These are phyloP conservation scores for Drosophila pectinifera DNA, from an alignment of 1,140 invertebrate genomes.

Conservation along the genomic window DNA sequence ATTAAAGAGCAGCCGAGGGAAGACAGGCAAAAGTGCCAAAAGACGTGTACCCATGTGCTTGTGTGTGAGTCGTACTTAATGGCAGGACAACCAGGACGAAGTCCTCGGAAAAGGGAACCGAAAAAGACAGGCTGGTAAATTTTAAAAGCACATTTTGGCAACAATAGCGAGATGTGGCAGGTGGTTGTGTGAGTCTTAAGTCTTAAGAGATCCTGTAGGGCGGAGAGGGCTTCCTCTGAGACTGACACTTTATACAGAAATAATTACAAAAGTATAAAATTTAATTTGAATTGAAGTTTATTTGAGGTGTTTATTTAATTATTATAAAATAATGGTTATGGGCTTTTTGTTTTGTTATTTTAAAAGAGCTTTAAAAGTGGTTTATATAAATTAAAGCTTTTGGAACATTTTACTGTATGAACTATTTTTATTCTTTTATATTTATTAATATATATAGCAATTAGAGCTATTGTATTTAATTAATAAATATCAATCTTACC, in stretches of 20 bases:
- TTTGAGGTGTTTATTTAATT: background rate
- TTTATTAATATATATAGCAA: background rate
- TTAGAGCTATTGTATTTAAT: no score
- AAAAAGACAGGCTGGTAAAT: background rate
- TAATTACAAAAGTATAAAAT: background rate
- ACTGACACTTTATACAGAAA: background rate
- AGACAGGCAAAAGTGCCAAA: slow-evolving; percentile 1
- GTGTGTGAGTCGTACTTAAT: slow-evolving; percentile 38
- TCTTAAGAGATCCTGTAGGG: background rate
- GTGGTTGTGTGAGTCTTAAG: background rate
- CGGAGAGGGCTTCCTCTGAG: background rate
- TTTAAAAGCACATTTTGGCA: slow-evolving; percentile 15
- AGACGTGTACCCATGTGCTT: slow-evolving; percentile 1
- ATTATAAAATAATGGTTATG: background rate
- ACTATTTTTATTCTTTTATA: background rate
- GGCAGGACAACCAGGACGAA: slow-evolving; percentile 8
- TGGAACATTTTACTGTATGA: background rate
- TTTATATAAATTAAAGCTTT: no score
- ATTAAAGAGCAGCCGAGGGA: slow-evolving; percentile 43
- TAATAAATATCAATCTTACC: no score
- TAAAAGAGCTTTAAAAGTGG: no score
- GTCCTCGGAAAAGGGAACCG: background rate
- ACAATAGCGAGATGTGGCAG: slow-evolving; percentile 15
- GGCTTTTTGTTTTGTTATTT: background rate
- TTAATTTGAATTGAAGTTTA: no score